Conservation (phyloP, 2,888 invertebrate species). For the Dorcus parallelipipedus region DNA sequence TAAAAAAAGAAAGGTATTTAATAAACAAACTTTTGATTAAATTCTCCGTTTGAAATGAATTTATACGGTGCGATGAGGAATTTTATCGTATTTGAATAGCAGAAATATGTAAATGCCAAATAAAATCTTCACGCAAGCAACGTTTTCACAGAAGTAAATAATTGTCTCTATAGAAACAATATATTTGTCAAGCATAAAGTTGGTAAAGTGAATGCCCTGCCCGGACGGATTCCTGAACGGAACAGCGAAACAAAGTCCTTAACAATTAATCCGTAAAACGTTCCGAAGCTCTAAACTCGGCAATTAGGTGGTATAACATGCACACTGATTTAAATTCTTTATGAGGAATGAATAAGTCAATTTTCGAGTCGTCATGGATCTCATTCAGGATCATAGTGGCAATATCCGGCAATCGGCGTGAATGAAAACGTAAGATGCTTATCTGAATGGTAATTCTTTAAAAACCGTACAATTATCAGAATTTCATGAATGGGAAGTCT, state of each 20-base stretch:
- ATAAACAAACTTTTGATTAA: no score
- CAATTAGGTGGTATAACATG: slow-evolving; percentile 5
- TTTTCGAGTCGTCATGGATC: slow-evolving; percentile 9
- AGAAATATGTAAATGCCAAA: not conserved
- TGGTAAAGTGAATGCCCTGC: slow-evolving; percentile 3
- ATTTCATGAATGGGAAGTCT: slow-evolving; percentile 15
- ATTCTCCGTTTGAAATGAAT: no score
- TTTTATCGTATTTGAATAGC: no score
- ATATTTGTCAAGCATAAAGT: slow-evolving; percentile 4
- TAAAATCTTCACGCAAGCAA: not conserved
- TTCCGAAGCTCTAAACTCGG: not conserved
- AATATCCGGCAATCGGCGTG: slow-evolving; percentile 10
- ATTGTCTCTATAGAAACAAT: slow-evolving; percentile 5
- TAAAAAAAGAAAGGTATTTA: no score
- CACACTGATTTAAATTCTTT: slow-evolving; percentile 11
- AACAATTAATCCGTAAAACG: slow-evolving; percentile 6
- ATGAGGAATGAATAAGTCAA: slow-evolving; percentile 10
- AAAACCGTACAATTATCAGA: slow-evolving; percentile 17
- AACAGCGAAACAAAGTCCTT: slow-evolving; percentile 2
- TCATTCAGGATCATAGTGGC: slow-evolving; percentile 9
- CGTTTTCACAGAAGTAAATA: slow-evolving; percentile 1
- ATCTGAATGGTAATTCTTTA: slow-evolving; percentile 5
- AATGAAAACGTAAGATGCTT: slow-evolving; percentile 5
- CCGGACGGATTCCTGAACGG: not conserved
- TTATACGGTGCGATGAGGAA: no score